Conservation (phyloP, 2,888 invertebrate genomes). For the Holacanthella duospinosa region DNA sequence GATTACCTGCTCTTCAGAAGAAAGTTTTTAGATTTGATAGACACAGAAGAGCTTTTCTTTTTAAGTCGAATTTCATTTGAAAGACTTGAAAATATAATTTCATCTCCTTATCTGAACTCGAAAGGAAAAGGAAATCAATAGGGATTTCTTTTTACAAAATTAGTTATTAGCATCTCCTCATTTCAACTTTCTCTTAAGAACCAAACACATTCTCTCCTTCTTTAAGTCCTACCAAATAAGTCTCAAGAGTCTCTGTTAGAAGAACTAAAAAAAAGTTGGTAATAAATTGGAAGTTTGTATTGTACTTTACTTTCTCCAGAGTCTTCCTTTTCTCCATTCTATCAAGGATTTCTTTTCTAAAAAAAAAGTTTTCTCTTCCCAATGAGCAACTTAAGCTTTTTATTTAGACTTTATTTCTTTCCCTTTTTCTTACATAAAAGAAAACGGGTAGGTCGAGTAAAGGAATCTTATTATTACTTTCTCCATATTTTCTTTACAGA, state of each 20-base stretch:
- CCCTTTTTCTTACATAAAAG: too few species aligned
- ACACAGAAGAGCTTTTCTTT: too few species aligned
- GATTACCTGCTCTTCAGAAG: too few species aligned
- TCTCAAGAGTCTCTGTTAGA: neutral
- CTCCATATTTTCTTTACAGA: too few species aligned
- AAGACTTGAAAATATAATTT: too few species aligned
- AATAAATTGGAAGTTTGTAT: conserved; percentile 6
- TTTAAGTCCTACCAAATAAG: neutral
- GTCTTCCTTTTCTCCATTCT: neutral
- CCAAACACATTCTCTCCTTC: neutral
- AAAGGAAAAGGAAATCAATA: neutral
- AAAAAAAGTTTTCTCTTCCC: neutral
- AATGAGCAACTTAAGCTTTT: neutral
- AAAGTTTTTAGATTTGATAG: too few species aligned
- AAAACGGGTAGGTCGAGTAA: too few species aligned
- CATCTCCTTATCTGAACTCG: neutral
- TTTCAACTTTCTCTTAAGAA: neutral
- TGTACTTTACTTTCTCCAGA: conserved; percentile 6
- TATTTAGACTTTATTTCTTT: neutral
- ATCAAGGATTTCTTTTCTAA: too few species aligned
- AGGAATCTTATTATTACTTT: too few species aligned
- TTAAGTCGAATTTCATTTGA: too few species aligned
- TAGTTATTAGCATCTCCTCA: conserved; percentile 1
- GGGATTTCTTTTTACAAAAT: conserved; percentile 5
- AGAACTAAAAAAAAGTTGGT: neutral